Base-by-base conservation (phyloP, 2,888 invertebrate species). In the Alloscopus bannaensis region DNA sequence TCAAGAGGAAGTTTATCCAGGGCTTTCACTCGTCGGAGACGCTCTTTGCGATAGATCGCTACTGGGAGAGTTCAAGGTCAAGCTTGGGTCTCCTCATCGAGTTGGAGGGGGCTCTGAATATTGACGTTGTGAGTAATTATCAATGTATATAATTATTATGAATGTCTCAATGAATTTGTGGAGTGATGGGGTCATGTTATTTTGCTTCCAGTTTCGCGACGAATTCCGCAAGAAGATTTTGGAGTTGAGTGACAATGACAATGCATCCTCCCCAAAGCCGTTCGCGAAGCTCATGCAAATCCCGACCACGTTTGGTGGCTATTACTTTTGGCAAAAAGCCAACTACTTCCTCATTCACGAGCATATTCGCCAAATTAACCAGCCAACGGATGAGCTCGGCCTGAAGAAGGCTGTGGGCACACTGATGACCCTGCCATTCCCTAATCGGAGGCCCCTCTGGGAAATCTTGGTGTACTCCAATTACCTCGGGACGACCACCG, bases 321-420 rank as follows among this genome's bases (percentile, higher is more conserved):
- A 80, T 26, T 83, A 83, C 57, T 83, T 57, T 52, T 83, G 83
- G 83, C 72, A 77, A 31, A 80, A 80, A 66, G 83, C 83, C 20
- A 81, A 81, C 28, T 83, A 83, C 42, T 83, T 83, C 50, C 29
- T 83, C 40, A 78, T 83, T 8, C 81, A 83, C 55, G 83, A 83
- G 59, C 83, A 83, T 24, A 83, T 83, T 57, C 80, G 83, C 4
- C 80, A 80, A 62, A 80, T 83, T 18, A 78, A 81, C 16, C 72
- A 80, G 22, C 80, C 80, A 1, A 80, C 75, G 24, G 80, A 81
- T 60, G 75, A 80, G 28, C 57, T 60, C 11, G 75, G 71, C 20
- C 64, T 83, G 11, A 83, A 71, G 57, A 81, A 83, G 47, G 81
- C 81, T 64, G 81, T 78, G 26, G 80, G 80, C 28, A 81, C 81